These are phyloP conservation scores for Basileuterus tristriatus DNA, from an alignment of 2,797 vertebrate species.

Conservation along the genomic window DNA sequence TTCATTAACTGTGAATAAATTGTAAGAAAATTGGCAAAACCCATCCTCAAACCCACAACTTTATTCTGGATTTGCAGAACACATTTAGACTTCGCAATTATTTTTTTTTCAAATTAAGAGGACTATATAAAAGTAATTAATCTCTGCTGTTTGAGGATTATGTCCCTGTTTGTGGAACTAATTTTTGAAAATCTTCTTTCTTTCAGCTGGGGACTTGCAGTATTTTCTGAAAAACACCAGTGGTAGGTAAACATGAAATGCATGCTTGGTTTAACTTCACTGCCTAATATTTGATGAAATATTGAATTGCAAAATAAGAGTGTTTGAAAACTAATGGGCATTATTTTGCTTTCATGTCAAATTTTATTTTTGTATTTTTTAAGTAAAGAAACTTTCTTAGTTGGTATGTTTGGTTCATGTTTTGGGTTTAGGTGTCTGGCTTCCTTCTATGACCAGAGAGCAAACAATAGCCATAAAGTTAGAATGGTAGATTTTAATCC, in stretches of 20 bases:
- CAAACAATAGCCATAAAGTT: not conserved
- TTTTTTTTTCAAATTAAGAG: not conserved
- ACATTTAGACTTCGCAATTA: not conserved
- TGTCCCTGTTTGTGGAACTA: not conserved
- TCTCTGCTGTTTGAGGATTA: not conserved
- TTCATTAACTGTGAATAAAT: not conserved
- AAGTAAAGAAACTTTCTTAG: not conserved
- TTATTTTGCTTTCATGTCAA: not conserved
- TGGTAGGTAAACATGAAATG: slow-evolving; percentile 82
- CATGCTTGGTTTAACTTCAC: not conserved
- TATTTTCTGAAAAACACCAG: slow-evolving; percentile 90
- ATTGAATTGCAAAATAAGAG: not conserved
- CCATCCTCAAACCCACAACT: not conserved
- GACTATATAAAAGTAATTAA: not conserved
- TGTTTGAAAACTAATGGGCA: not conserved
- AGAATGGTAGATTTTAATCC: not conserved
- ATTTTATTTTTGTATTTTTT: not conserved
- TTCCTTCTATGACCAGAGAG: not conserved
- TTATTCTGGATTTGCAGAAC: not conserved
- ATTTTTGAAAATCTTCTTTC: not conserved
- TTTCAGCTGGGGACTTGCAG: slow-evolving; percentile 91
- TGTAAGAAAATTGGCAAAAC: not conserved
- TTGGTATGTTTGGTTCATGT: not conserved
- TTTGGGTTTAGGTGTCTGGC: not conserved
- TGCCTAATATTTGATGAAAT: not conserved